Conservation (phyloP, 2,113 vertebrate genomes). For the Sturnira hondurensis region DNA sequence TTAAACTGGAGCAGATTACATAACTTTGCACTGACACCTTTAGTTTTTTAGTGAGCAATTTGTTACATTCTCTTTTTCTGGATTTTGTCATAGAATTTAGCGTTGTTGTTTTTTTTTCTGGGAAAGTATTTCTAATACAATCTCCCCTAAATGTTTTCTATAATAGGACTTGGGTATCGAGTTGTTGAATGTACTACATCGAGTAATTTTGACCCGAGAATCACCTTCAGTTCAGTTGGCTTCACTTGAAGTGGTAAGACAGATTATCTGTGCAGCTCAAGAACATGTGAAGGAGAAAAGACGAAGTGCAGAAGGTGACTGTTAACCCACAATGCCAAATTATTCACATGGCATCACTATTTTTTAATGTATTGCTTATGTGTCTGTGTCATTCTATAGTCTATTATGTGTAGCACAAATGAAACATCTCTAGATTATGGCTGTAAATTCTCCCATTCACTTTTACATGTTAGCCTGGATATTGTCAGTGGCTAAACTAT, state of each 20-base stretch:
- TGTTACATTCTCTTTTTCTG: background rate
- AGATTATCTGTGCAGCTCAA: slow-evolving; percentile 89
- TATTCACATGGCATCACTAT: background rate
- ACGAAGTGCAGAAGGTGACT: slow-evolving; percentile 92
- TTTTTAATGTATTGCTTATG: background rate
- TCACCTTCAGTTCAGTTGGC: slow-evolving; percentile 86
- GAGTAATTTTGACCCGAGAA: slow-evolving; percentile 93
- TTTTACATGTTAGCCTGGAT: background rate
- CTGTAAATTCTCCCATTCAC: background rate
- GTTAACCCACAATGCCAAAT: background rate
- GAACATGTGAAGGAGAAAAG: slow-evolving; percentile 93
- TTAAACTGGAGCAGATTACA: slow-evolving; percentile 5
- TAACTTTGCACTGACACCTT: background rate
- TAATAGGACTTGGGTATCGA: slow-evolving; percentile 90
- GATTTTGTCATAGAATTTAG: slow-evolving; percentile 7
- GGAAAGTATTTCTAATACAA: background rate
- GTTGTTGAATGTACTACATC: slow-evolving; percentile 91
- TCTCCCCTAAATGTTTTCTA: slow-evolving; percentile 55
- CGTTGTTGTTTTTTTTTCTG: background rate
- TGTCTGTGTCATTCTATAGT: background rate
- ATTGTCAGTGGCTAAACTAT: background rate
- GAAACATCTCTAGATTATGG: background rate
- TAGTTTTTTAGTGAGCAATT: background rate
- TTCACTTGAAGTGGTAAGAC: slow-evolving; percentile 88
- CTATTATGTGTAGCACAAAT: background rate